Evolutionary conservation across 2,888 invertebrate genomes (phyloP).

Genomic region (Adelphocoris suturalis): DNA sequence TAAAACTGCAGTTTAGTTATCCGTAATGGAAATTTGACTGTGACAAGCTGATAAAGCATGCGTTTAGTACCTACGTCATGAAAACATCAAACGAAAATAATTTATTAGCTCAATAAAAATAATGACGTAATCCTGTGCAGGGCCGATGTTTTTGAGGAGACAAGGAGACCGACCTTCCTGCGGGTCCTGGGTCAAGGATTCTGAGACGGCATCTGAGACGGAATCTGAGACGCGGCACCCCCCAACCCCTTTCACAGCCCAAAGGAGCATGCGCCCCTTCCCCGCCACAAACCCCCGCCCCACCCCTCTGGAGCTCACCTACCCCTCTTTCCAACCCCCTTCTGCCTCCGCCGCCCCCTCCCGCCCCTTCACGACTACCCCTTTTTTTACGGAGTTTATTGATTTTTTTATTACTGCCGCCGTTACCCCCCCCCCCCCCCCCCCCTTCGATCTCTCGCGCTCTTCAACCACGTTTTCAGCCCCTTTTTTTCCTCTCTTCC

Average conservation of each 20-base stretch:
- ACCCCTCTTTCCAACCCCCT: conserved; percentile 5
- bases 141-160: conserved; percentile 3
- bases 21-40: no score
- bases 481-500: conserved; percentile 12
- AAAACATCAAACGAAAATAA: no score
- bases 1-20: no score
- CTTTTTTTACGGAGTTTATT: conserved; percentile 76
- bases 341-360: conserved; percentile 42
- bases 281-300: conserved; percentile 1
- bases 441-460: neutral
- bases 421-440: conserved; percentile 33
- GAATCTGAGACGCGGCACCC: conserved; percentile 48
- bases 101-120: neutral
- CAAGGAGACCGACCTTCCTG: conserved; percentile 15
- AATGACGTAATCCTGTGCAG: neutral
- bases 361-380: conserved; percentile 47
- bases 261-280: conserved; percentile 5
- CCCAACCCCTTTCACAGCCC: conserved; percentile 1
- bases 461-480: neutral
- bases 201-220: conserved; percentile 44
- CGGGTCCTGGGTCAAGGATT: conserved; percentile 62
- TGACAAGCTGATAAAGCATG: no score
- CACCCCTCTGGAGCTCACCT: neutral
- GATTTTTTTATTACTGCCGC: conserved; percentile 76
- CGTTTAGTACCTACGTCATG: no score